These are phyloP conservation scores for Drosophila subquinaria DNA, from an alignment of 2,888 invertebrate genomes.

Conservation along the genomic window DNA sequence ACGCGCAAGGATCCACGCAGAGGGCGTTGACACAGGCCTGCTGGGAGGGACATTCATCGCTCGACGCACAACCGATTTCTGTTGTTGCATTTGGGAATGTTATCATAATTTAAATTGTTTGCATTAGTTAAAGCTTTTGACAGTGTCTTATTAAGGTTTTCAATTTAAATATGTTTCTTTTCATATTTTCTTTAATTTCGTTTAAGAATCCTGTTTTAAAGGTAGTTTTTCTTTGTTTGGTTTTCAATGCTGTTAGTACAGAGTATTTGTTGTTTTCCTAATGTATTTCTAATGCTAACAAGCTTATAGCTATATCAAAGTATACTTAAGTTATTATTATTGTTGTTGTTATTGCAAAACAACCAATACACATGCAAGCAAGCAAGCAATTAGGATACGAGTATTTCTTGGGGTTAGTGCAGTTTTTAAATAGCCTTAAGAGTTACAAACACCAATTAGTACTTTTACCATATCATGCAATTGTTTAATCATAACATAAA, in stretches of 20 bases:
- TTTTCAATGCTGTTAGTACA: slow-evolving; percentile 75
- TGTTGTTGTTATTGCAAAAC: slow-evolving; percentile 53
- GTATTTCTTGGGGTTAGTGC: slow-evolving; percentile 62
- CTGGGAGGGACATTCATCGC: slow-evolving; percentile 92
- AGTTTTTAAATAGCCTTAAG: slow-evolving; percentile 30
- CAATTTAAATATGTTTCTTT: slow-evolving; percentile 36
- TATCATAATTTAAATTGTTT: slow-evolving; percentile 30
- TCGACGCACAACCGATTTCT: slow-evolving; percentile 93
- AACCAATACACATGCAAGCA: slow-evolving; percentile 80
- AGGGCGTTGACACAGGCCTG: slow-evolving; percentile 92
- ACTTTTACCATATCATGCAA: slow-evolving; percentile 52
- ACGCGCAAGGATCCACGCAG: slow-evolving; percentile 93
- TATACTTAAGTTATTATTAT: slow-evolving; percentile 22
- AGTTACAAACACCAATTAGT: slow-evolving; percentile 38
- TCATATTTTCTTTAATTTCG: slow-evolving; percentile 51
- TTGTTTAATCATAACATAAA: slow-evolving; percentile 22
- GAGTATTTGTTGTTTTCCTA: slow-evolving; percentile 32
- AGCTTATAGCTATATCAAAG: slow-evolving; percentile 40
- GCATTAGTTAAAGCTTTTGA: slow-evolving; percentile 50
- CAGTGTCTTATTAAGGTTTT: slow-evolving; percentile 16
- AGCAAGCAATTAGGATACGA: slow-evolving; percentile 51
- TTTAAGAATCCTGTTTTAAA: slow-evolving; percentile 71
- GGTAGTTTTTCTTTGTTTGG: slow-evolving; percentile 64
- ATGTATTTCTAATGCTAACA: slow-evolving; percentile 49
- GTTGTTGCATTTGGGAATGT: slow-evolving; percentile 54